These are phyloP conservation scores for Acanthosepion pharaonis DNA, from an alignment of 2,888 invertebrate genomes.

Conservation along the genomic window DNA sequence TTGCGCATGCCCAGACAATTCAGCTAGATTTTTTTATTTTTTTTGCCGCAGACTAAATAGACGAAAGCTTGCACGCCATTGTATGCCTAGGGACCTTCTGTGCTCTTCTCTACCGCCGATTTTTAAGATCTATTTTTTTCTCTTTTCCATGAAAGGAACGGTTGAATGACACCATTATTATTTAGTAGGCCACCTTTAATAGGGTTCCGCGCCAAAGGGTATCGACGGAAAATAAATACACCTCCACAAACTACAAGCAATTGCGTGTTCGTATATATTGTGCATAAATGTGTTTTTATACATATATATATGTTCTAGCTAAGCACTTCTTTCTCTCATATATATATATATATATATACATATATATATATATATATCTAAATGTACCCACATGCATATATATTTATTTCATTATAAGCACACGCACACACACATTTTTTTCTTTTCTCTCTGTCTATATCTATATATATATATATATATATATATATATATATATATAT, in stretches of 20 bases:
- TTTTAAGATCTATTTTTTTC: neutral
- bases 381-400: too few species aligned
- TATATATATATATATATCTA: too few species aligned
- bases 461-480: too few species aligned
- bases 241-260: neutral
- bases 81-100: neutral
- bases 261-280: too few species aligned
- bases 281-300: neutral
- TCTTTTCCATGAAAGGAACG: neutral
- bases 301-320: neutral
- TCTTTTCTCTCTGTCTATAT: too few species aligned
- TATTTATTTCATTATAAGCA: too few species aligned
- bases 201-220: neutral
- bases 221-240: neutral
- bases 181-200: conserved; percentile 14
- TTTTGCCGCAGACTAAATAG: neutral
- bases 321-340: neutral
- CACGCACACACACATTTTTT: too few species aligned
- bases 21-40: neutral
- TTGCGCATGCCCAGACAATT: conserved; percentile 23
- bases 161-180: neutral
- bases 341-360: neutral
- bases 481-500: too few species aligned
- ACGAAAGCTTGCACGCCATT: conserved; percentile 33
- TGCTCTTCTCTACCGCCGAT: neutral